Base-by-base conservation (phyloP, 2,113 vertebrate genomes). In the Myrmophylax atrothorax region DNA sequence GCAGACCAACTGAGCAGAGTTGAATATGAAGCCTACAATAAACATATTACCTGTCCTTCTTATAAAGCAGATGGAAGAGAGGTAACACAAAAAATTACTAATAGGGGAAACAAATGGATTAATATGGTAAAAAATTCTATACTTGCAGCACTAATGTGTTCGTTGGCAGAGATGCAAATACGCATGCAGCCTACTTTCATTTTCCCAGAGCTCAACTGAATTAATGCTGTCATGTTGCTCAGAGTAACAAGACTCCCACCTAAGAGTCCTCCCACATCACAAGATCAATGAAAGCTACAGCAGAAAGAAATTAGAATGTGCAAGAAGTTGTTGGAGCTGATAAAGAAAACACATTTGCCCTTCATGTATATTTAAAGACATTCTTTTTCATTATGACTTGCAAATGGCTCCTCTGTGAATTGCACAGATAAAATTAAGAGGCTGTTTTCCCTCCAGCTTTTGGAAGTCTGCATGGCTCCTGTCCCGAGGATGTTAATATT, bases 361-460 rank as follows among this genome's bases (percentile, higher is more conserved):
- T 97, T 97, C 95, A 97, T 96, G 94, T 96, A 97, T 98, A 97
- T 98, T 97, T 97, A 95, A 98, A 97, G 47, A 97, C 44, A 60
- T 75, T 93, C 86, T 96, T 96, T 90, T 97, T 97, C 93, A 91
- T 97, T 97, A 84, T 63, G 72, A 96, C 84, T 95, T 87, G 29
- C 90, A 96, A 96, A 96, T 66, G 24, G 53, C 50, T 97, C 81
- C 78, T 97, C 84, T 93, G 59, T 84, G 91, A 90, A 72, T 18
- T 44, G 55, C 14, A 67, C 46, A 84, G 55, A 93, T 72, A 95
- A 93, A 93, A 93, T 47, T 64, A 58, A 56, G 18, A 63, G 7
- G 3, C 0, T 15, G 26, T n/a, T n/a, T 10, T 0, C 3, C 5
- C 18, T 4, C 3, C 7, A 56, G 8, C n/a, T 91, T 91, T 85